phyloP scores from a whole-genome alignment of 2,113 vertebrate genomes.

The Chroicocephalus ridibundus region DNA sequence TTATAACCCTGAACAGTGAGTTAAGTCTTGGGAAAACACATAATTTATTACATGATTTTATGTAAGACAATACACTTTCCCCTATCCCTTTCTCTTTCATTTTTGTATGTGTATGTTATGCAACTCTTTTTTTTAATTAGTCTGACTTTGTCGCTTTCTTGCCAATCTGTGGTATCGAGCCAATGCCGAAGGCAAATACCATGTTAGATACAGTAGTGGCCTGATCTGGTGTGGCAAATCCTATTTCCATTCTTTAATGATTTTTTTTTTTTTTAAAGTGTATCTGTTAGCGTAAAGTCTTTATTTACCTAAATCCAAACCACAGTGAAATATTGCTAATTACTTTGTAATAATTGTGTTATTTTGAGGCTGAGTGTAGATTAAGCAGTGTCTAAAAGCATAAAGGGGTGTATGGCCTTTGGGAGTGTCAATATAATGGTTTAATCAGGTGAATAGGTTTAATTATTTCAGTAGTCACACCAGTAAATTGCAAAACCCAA shows the following conservation, averaged over 20 bases:
- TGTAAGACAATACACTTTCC: background rate
- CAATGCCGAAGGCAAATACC: background rate
- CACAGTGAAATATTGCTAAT: background rate
- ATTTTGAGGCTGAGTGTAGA: background rate
- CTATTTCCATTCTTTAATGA: background rate
- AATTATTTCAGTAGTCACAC: background rate
- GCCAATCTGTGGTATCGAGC: background rate
- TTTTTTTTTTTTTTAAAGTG: background rate
- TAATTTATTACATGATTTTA: background rate
- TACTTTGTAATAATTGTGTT: background rate
- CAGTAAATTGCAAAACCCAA: background rate
- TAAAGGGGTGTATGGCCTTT: background rate
- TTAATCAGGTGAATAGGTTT: constrained; percentile 5
- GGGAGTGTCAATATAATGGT: background rate
- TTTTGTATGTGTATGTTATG: background rate
- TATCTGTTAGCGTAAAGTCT: background rate
- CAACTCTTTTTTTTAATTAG: background rate
- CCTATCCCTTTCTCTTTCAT: background rate
- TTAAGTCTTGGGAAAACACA: background rate
- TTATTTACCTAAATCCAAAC: background rate
- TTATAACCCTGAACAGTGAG: background rate
- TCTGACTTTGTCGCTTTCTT: background rate
- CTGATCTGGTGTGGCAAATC: constrained; percentile 2
- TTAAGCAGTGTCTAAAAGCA: background rate
- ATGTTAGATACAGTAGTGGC: background rate